Base-by-base conservation (phyloP, 1,140 invertebrate species). In the Pseudomyrmex pallidus region DNA sequence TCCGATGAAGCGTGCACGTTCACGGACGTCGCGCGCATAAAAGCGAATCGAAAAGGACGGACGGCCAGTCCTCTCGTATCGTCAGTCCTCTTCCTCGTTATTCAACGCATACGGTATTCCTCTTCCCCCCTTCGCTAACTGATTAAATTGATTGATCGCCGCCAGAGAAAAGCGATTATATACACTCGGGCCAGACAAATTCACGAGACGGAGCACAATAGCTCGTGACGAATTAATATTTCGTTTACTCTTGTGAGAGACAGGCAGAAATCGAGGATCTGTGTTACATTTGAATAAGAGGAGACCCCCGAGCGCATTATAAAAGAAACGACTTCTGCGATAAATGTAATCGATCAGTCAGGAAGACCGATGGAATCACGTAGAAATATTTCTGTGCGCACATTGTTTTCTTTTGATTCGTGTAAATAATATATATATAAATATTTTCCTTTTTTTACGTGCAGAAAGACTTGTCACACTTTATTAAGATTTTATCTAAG, bases 61-160 rank as follows among this genome's bases (percentile, higher is more conserved):
- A 54, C 13, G 12, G 44, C n/a, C 52, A 25, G 22, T 22, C 48
- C 48, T 8, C 57, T 20, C 20, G 68, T 13, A 73, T 59, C 35
- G 10, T 66, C 17, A 52, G 62, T 82, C 56, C 68, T 85, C 68
- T 57, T 61, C 54, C 70, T 82, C 67, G 2, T 72, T 63, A 63
- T 85, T 86, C 83, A 78, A 67, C 74, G 54, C 57, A 9, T 80
- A 50, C 54, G 67, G 66, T 83, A 50, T 56, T 66, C 57, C 63
- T 54, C 57, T 22, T 52, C 57, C 8, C 8, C 72, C 59, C 74
- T 68, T 66, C 66, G 64, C 48, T 52, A 64, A 86, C 78, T 86
- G 76, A 85, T 85, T 85, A 76, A 87, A 76, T 35, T 85, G 84
- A 83, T 86, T 61, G 85, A 87, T 87, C 85, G 70, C 56, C 56